These are phyloP conservation scores for Tuta absoluta DNA, from an alignment of 2,888 invertebrate species.

Conservation along the genomic window DNA sequence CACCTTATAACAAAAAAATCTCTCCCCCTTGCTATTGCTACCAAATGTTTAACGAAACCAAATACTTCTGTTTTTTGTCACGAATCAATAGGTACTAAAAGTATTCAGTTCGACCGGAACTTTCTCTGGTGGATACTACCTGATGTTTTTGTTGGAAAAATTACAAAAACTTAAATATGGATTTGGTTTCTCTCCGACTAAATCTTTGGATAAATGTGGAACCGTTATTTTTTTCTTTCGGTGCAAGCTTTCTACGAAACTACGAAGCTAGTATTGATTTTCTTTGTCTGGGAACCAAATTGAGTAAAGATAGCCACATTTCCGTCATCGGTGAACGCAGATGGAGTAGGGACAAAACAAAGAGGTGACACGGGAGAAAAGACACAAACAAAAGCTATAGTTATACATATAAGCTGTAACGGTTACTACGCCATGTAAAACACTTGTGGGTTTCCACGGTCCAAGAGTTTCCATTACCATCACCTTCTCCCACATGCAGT, in stretches of 20 bases:
- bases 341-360: not conserved
- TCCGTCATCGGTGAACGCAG: not conserved
- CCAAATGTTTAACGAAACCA: constrained; percentile 19
- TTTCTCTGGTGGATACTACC: not conserved
- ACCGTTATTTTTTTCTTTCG: not conserved
- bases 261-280: constrained; percentile 1
- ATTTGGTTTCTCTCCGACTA: not conserved
- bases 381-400: constrained; percentile 15
- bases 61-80: constrained; percentile 13
- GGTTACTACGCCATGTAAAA: constrained; percentile 6
- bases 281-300: constrained; percentile 1
- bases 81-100: constrained; percentile 10
- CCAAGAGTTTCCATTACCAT: constrained; percentile 23
- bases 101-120: constrained; percentile 5
- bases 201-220: not conserved
- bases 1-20: constrained; percentile 15
- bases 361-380: constrained; percentile 13
- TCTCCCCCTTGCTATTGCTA: not conserved
- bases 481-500: constrained; percentile 21
- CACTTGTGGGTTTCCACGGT: constrained; percentile 23
- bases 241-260: not conserved
- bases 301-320: not conserved
- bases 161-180: not conserved
- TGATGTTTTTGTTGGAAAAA: not conserved
- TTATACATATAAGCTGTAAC: constrained; percentile 17